A percentile compares a stretch with the other conserved stretches of the same genome.
These are phyloP conservation scores for Coecobrya sp. DNA, from an alignment of 2,888 invertebrate genomes.

Conservation along the genomic window DNA sequence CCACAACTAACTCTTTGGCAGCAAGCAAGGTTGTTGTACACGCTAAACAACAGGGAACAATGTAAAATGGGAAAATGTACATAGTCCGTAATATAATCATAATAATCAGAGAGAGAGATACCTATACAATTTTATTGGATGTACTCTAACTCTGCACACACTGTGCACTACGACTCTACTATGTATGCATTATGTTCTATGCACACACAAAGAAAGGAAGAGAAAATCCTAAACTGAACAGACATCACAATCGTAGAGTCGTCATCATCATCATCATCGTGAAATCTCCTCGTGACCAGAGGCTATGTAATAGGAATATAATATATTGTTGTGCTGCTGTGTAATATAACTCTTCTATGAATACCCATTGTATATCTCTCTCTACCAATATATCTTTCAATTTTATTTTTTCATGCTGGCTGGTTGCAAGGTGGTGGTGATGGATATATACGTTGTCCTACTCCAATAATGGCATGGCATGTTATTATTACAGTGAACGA, in stretches of 20 bases:
- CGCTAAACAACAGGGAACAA: not conserved
- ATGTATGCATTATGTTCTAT: not conserved
- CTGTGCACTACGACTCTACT: not conserved
- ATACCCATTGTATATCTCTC: not conserved
- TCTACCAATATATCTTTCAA: not conserved
- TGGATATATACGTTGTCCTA: slow-evolving; percentile 1
- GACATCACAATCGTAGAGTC: slow-evolving; percentile 1
- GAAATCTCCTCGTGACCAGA: slow-evolving; percentile 45
- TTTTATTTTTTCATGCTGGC: not conserved
- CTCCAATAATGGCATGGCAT: slow-evolving; percentile 33
- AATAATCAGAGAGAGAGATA: not conserved
- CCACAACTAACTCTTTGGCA: not conserved
- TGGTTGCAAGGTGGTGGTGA: not conserved
- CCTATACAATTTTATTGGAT: not conserved
- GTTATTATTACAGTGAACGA: slow-evolving; percentile 41
- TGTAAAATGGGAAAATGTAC: slow-evolving; percentile 5
- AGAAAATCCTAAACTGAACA: slow-evolving; percentile 30
- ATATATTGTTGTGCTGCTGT: not conserved
- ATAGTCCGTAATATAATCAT: not conserved
- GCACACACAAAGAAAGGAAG: slow-evolving; percentile 46
- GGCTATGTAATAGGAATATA: slow-evolving; percentile 32
- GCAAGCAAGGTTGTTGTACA: slow-evolving; percentile 27
- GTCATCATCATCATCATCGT: slow-evolving; percentile 45
- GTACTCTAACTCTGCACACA: not conserved
- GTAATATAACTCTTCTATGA: not conserved